These are phyloP conservation scores for Colistium nudipinnis DNA, from an alignment of 2,113 vertebrate genomes.

Conservation along the genomic window DNA sequence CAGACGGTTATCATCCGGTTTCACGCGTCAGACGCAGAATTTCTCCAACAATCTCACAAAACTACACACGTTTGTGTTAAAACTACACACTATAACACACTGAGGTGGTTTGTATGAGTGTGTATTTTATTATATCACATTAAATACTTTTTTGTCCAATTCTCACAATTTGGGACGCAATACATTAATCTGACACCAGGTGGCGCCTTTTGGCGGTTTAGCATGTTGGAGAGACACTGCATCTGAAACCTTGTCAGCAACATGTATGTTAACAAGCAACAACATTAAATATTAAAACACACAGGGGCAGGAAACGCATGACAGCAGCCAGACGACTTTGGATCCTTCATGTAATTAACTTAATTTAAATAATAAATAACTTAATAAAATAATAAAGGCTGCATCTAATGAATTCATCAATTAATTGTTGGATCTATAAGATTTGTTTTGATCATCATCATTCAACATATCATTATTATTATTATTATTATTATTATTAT, in stretches of 20 bases:
- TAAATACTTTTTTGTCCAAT: no score
- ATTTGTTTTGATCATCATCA: no score
- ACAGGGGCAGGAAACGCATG: conserved; percentile 4
- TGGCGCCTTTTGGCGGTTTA: conserved; percentile 16
- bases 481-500: no score
- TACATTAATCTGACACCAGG: no score
- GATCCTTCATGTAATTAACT: not conserved
- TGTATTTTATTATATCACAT: no score
- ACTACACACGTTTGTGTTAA: not conserved
- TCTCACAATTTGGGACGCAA: no score
- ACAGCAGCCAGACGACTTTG: conserved; percentile 49
- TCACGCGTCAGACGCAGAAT: conserved; percentile 35
- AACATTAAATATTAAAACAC: conserved; percentile 8
- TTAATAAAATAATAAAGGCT: no score
- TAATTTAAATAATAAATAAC: not conserved
- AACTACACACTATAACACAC: no score
- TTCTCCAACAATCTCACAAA: conserved; percentile 16
- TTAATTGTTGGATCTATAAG: no score
- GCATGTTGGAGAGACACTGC: conserved; percentile 7
- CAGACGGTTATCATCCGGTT: not conserved
- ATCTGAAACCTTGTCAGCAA: conserved; percentile 21
- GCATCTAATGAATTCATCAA: no score
- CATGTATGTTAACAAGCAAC: not conserved
- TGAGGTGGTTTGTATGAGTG: no score
- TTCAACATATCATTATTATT: no score